phyloP scores from a whole-genome alignment of 2,113 vertebrate genomes.

The Atlantisia rogersi region DNA sequence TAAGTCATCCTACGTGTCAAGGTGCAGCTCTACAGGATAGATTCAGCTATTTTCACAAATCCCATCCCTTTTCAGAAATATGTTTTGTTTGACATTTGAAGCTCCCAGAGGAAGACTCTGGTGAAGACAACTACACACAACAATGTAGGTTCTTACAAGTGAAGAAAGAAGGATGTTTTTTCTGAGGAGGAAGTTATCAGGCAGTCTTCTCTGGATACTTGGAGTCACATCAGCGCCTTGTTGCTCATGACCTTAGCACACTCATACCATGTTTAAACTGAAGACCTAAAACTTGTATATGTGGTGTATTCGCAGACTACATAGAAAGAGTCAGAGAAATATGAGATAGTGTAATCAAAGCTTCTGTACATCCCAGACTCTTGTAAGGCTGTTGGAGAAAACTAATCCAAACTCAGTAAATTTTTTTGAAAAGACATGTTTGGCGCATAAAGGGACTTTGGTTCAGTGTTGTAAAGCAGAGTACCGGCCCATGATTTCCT shows the following conservation, averaged over 20 bases:
- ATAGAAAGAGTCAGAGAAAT: background rate
- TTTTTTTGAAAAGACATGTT: background rate
- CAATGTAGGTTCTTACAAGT: background rate
- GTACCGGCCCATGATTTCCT: background rate
- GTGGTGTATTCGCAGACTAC: background rate
- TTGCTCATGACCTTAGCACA: background rate
- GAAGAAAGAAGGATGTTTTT: background rate
- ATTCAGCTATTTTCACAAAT: slow-evolving; percentile 20
- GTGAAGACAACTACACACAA: background rate
- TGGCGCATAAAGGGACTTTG: background rate
- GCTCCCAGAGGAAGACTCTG: background rate
- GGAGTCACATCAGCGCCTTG: background rate
- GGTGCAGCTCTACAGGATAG: background rate
- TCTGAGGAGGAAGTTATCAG: background rate
- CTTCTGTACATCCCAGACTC: background rate
- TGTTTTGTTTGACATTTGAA: slow-evolving; percentile 17
- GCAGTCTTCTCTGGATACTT: background rate
- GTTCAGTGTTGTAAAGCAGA: background rate
- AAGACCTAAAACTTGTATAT: background rate
- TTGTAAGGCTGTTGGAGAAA: background rate
- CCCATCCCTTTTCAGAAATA: slow-evolving; percentile 35
- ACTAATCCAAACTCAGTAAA: background rate
- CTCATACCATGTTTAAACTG: background rate
- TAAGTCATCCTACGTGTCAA: background rate
- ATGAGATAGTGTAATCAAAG: background rate